Evolutionary conservation across 35 echinoderm and acorn worm genomes (phyloP).

Genomic region (Anneissia japonica): DNA sequence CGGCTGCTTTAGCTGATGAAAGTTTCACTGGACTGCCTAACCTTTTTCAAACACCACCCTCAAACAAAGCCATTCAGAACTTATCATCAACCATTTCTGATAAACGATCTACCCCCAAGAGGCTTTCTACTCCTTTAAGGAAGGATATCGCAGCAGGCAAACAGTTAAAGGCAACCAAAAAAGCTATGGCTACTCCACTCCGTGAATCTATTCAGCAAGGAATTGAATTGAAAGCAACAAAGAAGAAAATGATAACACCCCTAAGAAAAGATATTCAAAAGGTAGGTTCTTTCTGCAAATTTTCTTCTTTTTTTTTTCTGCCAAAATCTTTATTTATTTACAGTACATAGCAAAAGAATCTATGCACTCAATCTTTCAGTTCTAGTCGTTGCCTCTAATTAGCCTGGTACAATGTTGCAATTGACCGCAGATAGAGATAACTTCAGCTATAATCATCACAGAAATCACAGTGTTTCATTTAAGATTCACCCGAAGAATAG

Average conservation of each 20-base stretch:
- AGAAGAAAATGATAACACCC: slow-evolving; percentile 62
- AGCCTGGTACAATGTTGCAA: not conserved
- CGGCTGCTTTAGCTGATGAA: slow-evolving; percentile 57
- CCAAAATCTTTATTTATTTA: not conserved
- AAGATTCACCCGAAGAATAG: too few relatives aligned
- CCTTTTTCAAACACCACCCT: slow-evolving; percentile 79
- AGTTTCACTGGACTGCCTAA: slow-evolving; percentile 88
- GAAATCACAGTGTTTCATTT: too few relatives aligned
- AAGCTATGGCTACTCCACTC: slow-evolving; percentile 46
- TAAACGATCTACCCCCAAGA: slow-evolving; percentile 31
- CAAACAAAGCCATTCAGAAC: slow-evolving; percentile 26
- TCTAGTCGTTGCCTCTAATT: slow-evolving; percentile 6
- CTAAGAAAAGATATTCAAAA: slow-evolving; percentile 50
- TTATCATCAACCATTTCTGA: slow-evolving; percentile 13
- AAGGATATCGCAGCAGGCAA: slow-evolving; percentile 41
- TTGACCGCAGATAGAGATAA: too few relatives aligned
- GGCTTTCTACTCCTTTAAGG: slow-evolving; percentile 47
- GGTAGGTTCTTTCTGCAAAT: not conserved
- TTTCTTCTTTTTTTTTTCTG: not conserved
- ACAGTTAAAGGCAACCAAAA: slow-evolving; percentile 19
- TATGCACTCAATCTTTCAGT: not conserved
- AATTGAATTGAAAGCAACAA: not conserved
- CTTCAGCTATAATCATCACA: not conserved
- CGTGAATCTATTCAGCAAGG: slow-evolving; percentile 4
- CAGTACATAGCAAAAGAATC: not conserved